Conservation (phyloP, 2,113 vertebrate species). For the Hystrix brachyura region DNA sequence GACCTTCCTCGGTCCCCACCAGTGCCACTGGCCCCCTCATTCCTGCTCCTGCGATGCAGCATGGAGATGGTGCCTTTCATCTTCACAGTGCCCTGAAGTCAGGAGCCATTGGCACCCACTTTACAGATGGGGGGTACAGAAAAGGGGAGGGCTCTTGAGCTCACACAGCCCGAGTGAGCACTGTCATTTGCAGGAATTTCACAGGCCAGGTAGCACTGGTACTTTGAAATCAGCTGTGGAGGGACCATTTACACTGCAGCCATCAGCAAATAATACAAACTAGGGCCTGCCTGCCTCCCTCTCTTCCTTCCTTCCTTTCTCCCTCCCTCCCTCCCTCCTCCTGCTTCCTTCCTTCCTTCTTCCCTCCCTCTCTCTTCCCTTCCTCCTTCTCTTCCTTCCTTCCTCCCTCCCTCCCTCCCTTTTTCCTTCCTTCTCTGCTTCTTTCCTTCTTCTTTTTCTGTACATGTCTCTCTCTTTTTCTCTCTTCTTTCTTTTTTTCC, state of each 20-base stretch:
- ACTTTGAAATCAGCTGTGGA: neutral
- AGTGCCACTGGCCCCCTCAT: neutral
- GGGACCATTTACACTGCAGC: neutral
- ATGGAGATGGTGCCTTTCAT: neutral
- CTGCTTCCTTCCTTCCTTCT: too few relatives aligned
- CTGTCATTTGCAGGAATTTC: neutral
- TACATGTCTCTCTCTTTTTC: neutral
- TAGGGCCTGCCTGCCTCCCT: neutral
- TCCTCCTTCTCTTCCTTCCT: accelerated
- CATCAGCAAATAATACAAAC: neutral
- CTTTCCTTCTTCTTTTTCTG: too few relatives aligned
- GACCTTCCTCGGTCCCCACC: neutral
- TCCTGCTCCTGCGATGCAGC: neutral
- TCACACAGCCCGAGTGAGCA: accelerated
- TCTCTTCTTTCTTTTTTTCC: too few relatives aligned
- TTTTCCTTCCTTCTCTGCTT: accelerated
- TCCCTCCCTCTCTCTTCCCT: accelerated
- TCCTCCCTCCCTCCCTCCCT: too few relatives aligned
- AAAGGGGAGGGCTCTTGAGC: neutral
- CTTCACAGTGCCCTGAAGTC: neutral
- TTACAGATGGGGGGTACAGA: neutral
- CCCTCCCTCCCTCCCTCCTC: too few relatives aligned
- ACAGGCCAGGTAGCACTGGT: neutral
- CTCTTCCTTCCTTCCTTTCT: too few relatives aligned
- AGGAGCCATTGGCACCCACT: neutral